Evolutionary conservation across 2,113 vertebrate species (phyloP), one percentile per base, ranked within the genome.

Genomic region (Lates calcarifer): DNA sequence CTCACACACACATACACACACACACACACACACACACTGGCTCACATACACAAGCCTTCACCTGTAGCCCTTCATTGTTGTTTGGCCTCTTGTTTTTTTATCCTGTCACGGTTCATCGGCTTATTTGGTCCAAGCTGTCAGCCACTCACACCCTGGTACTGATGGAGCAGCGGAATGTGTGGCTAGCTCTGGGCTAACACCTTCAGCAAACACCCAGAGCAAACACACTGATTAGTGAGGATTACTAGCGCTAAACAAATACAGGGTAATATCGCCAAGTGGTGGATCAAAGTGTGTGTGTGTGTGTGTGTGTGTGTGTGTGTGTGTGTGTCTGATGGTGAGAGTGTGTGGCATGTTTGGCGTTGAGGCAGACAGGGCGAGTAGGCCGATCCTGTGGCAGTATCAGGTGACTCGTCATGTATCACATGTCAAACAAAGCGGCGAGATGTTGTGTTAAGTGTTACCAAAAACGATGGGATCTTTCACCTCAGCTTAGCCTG

Each of bases 181-280:
- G 83, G 84, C 74, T 26, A 56, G 82, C 71, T 63, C 8, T 0
- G 41, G 37, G 84, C 87, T 91, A 92, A 94, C 90, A 86, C 92
- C 93, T 90, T 94, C 84, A 18, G 82, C 91, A 91, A 94, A 95
- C 91, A 92, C 63, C 67, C 72, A 22, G 66, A 47, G 89, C 89
- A 94, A 94, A 94, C 91, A 94, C 80, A 47, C 84, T 86, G 91
- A 93, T 94, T 90, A 90, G 77, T 37, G 68, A n/a, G 80, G 90
- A 94, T 94, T 93, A 91, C 83, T 6, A 60, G 72, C 15, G 47
- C 92, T 90, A 86, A 91, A 84, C 90, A 91, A 93, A 94, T 90
- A 79, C 76, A 28, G 82, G 63, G 26, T 70, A 47, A 74, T 51
- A 82, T 74, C 58, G 33, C 70, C 78, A 73, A 86, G 77, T 77